Evolutionary conservation across 2,113 vertebrate genomes (phyloP).

Genomic region (Syngnathoides biaculeatus): DNA sequence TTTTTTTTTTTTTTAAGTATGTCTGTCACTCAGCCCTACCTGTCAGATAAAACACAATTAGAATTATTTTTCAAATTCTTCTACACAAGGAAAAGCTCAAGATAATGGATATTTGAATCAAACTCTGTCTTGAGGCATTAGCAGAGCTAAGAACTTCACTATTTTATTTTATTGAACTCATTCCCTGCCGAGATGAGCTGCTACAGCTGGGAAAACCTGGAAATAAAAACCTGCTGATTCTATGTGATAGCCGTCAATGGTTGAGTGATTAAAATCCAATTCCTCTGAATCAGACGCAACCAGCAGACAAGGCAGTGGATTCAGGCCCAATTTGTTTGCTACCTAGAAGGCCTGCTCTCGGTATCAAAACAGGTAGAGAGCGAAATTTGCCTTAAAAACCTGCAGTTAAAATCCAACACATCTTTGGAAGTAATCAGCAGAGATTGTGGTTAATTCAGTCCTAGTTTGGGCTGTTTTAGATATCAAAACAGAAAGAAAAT

Average conservation of each 20-base stretch:
- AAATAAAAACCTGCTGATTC: neutral
- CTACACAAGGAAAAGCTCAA: neutral
- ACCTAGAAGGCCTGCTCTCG: neutral
- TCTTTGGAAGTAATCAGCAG: no score
- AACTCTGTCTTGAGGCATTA: neutral
- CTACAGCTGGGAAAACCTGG: neutral
- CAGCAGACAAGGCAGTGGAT: neutral
- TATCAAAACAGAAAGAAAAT: no score
- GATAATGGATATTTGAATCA: neutral
- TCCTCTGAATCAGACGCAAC: neutral
- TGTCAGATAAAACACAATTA: neutral
- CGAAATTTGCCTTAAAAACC: no score
- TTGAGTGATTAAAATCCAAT: neutral
- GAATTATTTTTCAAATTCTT: neutral
- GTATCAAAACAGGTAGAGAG: neutral
- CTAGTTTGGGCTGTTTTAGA: no score
- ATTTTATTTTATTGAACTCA: neutral
- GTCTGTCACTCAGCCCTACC: neutral
- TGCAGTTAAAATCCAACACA: no score
- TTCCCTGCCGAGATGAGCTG: neutral
- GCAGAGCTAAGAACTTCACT: neutral
- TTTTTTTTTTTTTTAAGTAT: neutral
- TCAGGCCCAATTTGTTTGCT: neutral
- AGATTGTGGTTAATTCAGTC: no score
- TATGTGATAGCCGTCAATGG: no score